These are phyloP conservation scores for Arctopsyche grandis DNA, from an alignment of 1,140 invertebrate genomes.

Conservation along the genomic window DNA sequence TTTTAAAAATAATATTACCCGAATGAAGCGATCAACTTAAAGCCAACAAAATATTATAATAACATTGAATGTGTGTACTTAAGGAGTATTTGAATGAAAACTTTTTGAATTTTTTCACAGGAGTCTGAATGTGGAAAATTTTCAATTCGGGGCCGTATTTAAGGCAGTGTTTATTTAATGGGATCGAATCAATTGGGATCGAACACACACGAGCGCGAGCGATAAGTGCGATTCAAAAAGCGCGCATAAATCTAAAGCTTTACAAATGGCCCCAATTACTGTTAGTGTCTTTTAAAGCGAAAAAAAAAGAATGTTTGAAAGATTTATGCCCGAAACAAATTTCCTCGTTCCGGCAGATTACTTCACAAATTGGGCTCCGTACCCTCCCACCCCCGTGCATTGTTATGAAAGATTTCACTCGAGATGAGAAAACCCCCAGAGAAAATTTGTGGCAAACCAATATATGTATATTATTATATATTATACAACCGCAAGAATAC, in stretches of 20 bases:
- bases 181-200: too few species aligned
- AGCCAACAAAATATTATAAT: too few species aligned
- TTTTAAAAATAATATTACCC: too few species aligned
- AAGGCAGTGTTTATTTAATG: too few species aligned
- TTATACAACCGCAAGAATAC: background rate
- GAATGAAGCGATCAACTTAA: too few species aligned
- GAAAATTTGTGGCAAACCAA: conserved; percentile 22
- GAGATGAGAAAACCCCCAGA: conserved; percentile 18
- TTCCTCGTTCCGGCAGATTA: conserved; percentile 37
- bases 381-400: conserved; percentile 12
- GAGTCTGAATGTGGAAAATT: background rate
- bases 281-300: conserved; percentile 37
- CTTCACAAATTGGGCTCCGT: conserved; percentile 35
- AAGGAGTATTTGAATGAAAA: too few species aligned
- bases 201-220: background rate
- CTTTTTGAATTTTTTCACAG: too few species aligned
- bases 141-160: too few species aligned
- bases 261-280: conserved; percentile 32
- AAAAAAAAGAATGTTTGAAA: conserved; percentile 40
- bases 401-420: conserved; percentile 37
- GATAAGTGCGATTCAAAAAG: conserved; percentile 12
- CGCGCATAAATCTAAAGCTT: conserved; percentile 27
- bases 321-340: conserved; percentile 39
- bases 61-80: too few species aligned
- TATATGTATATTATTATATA: background rate